phyloP scores from a whole-genome alignment of 2,797 vertebrate genomes.

The Lepilemur ruficaudatus region DNA sequence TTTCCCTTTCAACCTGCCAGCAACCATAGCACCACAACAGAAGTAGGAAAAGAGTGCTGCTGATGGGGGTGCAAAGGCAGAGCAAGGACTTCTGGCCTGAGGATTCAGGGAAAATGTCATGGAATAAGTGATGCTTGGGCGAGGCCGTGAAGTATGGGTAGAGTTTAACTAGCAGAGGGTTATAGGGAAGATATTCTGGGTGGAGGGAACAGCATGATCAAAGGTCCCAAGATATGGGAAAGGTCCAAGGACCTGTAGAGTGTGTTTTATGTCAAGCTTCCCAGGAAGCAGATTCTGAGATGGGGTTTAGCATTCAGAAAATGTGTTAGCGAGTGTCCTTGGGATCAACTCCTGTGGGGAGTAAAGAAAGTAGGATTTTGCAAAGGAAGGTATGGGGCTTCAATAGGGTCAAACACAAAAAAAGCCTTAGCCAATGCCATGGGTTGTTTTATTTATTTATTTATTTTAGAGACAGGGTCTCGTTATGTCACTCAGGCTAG shows the following conservation, averaged over 20 bases:
- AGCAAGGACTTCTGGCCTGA: background rate
- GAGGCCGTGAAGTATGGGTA: background rate
- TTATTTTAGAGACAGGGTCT: background rate
- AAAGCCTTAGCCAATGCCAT: background rate
- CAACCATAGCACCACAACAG: background rate
- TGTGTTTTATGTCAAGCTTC: background rate
- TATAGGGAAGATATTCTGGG: background rate
- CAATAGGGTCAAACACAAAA: background rate
- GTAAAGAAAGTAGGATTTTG: background rate
- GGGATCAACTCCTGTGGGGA: background rate
- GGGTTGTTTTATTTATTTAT: background rate
- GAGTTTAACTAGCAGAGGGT: background rate
- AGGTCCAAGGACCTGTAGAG: background rate
- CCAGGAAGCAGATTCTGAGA: background rate
- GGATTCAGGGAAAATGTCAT: background rate
- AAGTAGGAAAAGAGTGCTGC: background rate
- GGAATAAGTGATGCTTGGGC: background rate
- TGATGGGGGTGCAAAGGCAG: background rate
- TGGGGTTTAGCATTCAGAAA: background rate
- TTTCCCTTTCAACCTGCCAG: background rate
- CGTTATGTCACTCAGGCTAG: background rate
- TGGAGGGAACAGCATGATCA: background rate
- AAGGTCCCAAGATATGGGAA: background rate
- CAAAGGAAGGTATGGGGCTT: background rate
- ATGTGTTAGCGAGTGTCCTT: background rate